Percentiles rank a stretch among this genome's conserved stretches.
Evolutionary conservation across 2,113 vertebrate species (phyloP).

Genomic region (Campylorhamphus procurvoides): DNA sequence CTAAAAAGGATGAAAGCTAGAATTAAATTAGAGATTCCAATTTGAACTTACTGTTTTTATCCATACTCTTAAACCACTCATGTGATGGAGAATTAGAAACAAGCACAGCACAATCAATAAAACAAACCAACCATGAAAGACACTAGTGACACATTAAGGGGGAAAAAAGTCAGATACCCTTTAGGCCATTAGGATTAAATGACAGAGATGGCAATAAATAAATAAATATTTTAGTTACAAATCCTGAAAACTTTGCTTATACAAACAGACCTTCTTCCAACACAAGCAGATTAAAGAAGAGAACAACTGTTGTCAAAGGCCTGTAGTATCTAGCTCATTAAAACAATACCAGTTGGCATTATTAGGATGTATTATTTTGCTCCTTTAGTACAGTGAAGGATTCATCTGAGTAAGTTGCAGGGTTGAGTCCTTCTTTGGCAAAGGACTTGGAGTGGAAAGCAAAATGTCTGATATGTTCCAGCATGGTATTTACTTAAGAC

Average conservation of each 20-base stretch:
- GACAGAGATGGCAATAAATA: neutral
- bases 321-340: conserved; percentile 12
- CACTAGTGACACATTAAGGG: neutral
- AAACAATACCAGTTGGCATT: conserved; percentile 21
- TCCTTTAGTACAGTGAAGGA: neutral
- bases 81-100: neutral
- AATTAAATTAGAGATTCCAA: neutral
- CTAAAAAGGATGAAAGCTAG: neutral
- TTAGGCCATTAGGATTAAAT: neutral
- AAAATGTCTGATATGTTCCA: neutral
- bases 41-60: neutral
- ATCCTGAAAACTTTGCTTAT: neutral
- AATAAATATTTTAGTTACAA: neutral
- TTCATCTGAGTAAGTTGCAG: conserved; percentile 2
- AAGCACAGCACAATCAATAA: neutral
- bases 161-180: neutral
- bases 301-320: neutral
- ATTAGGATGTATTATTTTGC: conserved; percentile 40
- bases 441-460: conserved; percentile 15
- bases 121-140: conserved; percentile 4
- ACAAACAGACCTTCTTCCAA: neutral
- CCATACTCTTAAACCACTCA: neutral
- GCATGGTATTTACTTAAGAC: neutral
- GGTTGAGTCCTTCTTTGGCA: conserved; percentile 52
- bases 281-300: neutral